Conservation (phyloP, 2,888 invertebrate species). For the Sacculina carcini region DNA sequence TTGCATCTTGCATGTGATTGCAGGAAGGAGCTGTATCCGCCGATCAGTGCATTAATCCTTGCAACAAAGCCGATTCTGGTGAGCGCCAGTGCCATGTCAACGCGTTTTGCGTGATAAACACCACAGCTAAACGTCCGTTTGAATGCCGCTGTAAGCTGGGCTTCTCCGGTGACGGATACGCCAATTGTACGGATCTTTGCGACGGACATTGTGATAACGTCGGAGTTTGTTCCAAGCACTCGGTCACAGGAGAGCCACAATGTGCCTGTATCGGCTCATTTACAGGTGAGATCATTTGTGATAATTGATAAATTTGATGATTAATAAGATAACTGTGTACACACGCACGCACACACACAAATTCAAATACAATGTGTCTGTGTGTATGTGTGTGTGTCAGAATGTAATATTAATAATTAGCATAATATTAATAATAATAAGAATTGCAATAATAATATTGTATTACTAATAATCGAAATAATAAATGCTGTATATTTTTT, state of each 20-base stretch:
- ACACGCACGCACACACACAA: too few species aligned
- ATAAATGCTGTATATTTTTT: too few species aligned
- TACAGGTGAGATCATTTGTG: conserved; percentile 60
- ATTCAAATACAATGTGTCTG: too few species aligned
- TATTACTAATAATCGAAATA: too few species aligned
- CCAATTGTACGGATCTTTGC: conserved; percentile 48
- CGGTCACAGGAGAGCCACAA: conserved; percentile 57
- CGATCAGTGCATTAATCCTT: conserved; percentile 67
- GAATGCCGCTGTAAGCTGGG: conserved; percentile 80
- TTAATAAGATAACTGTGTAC: too few species aligned
- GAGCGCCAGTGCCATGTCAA: conserved; percentile 64
- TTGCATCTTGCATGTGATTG: too few species aligned
- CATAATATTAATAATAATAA: too few species aligned
- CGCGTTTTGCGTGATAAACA: conserved; percentile 57
- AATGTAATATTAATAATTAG: too few species aligned
- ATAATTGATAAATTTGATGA: too few species aligned
- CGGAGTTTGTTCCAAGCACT: conserved; percentile 35
- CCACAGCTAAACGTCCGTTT: conserved; percentile 45
- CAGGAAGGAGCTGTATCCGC: conserved; percentile 28
- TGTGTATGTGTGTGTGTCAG: too few species aligned
- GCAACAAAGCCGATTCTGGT: conserved; percentile 41
- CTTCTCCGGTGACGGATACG: conserved; percentile 60
- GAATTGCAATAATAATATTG: too few species aligned
- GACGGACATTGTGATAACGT: conserved; percentile 66
- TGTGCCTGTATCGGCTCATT: conserved; percentile 78